phyloP scores from a whole-genome alignment of 2,888 invertebrate species.

The Diarsia brunnea region DNA sequence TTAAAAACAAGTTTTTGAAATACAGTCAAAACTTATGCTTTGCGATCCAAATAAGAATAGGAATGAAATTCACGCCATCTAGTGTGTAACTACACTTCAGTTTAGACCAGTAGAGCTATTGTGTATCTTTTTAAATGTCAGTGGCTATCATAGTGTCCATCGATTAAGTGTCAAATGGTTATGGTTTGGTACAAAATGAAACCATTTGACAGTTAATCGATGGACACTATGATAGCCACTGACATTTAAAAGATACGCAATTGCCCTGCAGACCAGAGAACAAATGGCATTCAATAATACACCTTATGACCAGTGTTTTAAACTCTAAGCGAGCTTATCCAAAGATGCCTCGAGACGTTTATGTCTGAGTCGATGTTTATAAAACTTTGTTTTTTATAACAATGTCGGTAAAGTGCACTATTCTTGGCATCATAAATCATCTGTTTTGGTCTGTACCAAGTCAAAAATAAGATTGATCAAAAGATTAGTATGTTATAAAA shows the following conservation, averaged over 20 bases:
- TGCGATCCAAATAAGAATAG: conserved; percentile 20
- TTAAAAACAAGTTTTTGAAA: conserved; percentile 45
- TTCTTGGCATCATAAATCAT: neutral
- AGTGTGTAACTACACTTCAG: neutral
- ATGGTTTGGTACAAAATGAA: too few relatives aligned
- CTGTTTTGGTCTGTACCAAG: neutral
- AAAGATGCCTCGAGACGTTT: neutral
- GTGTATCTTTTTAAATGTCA: too few relatives aligned
- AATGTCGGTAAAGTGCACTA: neutral
- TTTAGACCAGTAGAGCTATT: neutral
- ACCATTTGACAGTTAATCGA: too few relatives aligned
- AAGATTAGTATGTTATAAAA: too few relatives aligned
- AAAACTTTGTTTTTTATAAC: neutral
- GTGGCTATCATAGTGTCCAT: too few relatives aligned
- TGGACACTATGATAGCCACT: too few relatives aligned
- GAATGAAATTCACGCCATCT: conserved; percentile 25
- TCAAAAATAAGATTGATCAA: neutral
- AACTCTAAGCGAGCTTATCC: neutral
- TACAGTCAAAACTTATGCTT: conserved; percentile 31
- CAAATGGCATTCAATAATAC: conserved; percentile 1
- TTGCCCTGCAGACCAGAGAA: too few relatives aligned
- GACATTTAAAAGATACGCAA: too few relatives aligned
- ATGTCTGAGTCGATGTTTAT: neutral
- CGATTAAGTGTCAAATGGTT: too few relatives aligned
- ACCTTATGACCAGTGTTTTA: neutral